These are phyloP conservation scores for Pygoscelis adeliae DNA, from an alignment of 2,113 vertebrate genomes.

Conservation along the genomic window DNA sequence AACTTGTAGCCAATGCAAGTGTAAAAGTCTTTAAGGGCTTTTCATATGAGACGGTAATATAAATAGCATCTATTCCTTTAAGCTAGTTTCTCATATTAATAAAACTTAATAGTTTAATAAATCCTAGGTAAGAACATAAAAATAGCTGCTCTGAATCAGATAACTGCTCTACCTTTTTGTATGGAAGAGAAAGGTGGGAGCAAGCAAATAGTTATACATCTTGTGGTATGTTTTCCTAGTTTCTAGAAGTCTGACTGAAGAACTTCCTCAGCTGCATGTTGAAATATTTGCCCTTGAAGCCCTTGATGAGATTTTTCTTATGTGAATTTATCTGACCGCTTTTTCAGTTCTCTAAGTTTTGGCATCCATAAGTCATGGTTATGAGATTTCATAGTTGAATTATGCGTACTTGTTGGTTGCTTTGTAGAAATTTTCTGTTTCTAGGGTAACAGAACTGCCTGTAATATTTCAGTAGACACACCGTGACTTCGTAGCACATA, in stretches of 20 bases:
- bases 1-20: background rate
- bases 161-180: background rate
- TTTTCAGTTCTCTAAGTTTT: background rate
- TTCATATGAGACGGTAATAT: background rate
- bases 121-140: background rate
- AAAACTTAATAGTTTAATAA: background rate
- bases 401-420: background rate
- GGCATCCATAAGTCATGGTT: background rate
- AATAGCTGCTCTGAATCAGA: background rate
- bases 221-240: background rate
- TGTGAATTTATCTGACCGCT: background rate
- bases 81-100: background rate
- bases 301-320: background rate
- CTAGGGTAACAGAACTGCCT: background rate
- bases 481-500: background rate
- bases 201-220: background rate
- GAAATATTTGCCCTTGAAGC: background rate
- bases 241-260: background rate
- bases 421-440: background rate
- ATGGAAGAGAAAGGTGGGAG: background rate
- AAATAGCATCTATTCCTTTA: background rate
- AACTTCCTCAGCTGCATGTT: background rate
- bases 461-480: background rate
- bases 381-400: background rate
- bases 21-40: background rate